phyloP scores from a whole-genome alignment of 2,797 vertebrate genomes.

The Botia almorhae region DNA sequence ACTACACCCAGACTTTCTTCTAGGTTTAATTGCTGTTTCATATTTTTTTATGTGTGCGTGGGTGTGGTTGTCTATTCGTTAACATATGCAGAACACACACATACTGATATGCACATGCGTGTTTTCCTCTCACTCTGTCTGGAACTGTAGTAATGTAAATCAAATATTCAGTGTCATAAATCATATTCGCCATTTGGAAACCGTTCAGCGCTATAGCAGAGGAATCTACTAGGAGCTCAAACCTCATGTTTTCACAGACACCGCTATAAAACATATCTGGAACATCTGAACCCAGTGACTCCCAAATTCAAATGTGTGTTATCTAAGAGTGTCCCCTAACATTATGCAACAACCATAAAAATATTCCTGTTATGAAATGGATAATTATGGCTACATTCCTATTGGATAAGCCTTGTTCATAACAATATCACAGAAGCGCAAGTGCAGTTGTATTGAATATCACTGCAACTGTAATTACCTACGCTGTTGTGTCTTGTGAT shows the following conservation, averaged over 20 bases:
- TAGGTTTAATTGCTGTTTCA: slow-evolving; percentile 49
- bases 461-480: too few species aligned
- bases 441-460: too few species aligned
- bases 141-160: slow-evolving; percentile 10
- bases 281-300: slow-evolving; percentile 29
- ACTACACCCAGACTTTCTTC: slow-evolving; percentile 34
- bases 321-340: neutral
- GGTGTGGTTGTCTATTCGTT: slow-evolving; percentile 42
- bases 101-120: neutral
- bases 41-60: neutral
- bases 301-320: slow-evolving; percentile 1
- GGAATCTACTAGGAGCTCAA: slow-evolving; percentile 27
- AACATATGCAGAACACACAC: slow-evolving; percentile 41
- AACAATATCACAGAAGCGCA: too few species aligned
- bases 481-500: too few species aligned
- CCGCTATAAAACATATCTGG: slow-evolving; percentile 20
- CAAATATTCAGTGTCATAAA: slow-evolving; percentile 29
- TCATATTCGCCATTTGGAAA: slow-evolving; percentile 29
- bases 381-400: neutral
- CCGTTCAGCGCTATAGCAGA: slow-evolving; percentile 20
- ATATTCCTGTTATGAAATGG: neutral
- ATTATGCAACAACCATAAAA: neutral
- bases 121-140: slow-evolving; percentile 6
- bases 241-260: slow-evolving; percentile 28
- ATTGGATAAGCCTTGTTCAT: neutral